Percentiles rank a stretch among this genome's conserved stretches.
These are phyloP conservation scores for Alethe diademata DNA, from an alignment of 2,113 vertebrate genomes.

Conservation along the genomic window DNA sequence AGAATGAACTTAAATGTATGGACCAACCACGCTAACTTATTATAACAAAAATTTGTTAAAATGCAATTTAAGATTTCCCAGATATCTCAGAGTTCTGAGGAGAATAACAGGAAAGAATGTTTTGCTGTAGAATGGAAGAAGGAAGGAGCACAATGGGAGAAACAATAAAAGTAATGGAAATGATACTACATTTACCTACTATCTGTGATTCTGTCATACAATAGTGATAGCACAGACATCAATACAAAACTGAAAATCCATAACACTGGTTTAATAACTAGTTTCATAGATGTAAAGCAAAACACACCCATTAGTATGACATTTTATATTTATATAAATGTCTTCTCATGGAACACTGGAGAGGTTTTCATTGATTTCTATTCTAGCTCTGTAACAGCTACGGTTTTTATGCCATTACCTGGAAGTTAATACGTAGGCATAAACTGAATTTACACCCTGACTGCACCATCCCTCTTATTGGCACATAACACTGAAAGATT, in stretches of 20 bases:
- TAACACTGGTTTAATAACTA: neutral
- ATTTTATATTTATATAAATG: neutral
- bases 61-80: neutral
- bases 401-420: neutral
- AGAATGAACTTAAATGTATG: neutral
- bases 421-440: neutral
- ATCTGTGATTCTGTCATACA: neutral
- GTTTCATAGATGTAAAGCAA: neutral
- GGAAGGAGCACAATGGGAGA: neutral
- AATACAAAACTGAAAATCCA: neutral
- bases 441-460: neutral
- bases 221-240: neutral
- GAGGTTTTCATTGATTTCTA: neutral
- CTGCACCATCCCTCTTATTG: neutral
- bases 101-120: neutral
- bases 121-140: neutral
- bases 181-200: neutral
- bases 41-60: neutral
- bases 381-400: neutral
- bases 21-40: neutral
- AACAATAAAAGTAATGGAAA: neutral
- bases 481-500: neutral
- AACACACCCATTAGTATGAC: neutral
- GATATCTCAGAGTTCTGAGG: neutral
- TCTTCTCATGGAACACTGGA: neutral